Percentiles rank a stretch among this genome's conserved stretches.
Conservation (phyloP, 2,888 invertebrate species). For the Hydroisotoma schaefferi region DNA sequence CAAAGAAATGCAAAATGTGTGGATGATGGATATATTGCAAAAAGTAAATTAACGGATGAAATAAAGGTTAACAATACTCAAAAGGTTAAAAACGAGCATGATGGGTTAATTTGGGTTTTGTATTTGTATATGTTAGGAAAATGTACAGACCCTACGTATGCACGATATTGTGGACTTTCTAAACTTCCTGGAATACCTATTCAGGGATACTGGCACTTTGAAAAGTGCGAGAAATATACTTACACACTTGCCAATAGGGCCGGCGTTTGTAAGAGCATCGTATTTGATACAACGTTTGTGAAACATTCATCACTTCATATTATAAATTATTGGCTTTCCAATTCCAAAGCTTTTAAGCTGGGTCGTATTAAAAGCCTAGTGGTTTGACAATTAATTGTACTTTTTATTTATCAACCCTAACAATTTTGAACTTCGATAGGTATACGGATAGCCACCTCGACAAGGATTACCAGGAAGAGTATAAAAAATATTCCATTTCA, state of each 20-base stretch:
- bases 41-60: background rate
- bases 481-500: background rate
- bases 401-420: too few relatives aligned
- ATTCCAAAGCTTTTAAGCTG: too few relatives aligned
- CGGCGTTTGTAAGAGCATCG: conserved; percentile 1
- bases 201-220: background rate
- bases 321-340: too few relatives aligned
- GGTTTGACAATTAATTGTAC: too few relatives aligned
- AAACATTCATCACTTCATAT: too few relatives aligned
- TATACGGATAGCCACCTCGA: too few relatives aligned
- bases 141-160: background rate
- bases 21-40: background rate
- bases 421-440: too few relatives aligned
- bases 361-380: too few relatives aligned
- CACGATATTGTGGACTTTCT: background rate
- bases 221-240: background rate
- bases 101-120: too few relatives aligned
- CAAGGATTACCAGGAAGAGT: background rate
- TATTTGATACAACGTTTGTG: background rate
- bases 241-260: background rate
- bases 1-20: background rate
- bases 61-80: too few relatives aligned
- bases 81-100: too few relatives aligned
- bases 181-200: background rate
- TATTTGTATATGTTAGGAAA: too few relatives aligned